phyloP scores from a whole-genome alignment of 2,113 vertebrate genomes.

The Phasianus colchicus region DNA sequence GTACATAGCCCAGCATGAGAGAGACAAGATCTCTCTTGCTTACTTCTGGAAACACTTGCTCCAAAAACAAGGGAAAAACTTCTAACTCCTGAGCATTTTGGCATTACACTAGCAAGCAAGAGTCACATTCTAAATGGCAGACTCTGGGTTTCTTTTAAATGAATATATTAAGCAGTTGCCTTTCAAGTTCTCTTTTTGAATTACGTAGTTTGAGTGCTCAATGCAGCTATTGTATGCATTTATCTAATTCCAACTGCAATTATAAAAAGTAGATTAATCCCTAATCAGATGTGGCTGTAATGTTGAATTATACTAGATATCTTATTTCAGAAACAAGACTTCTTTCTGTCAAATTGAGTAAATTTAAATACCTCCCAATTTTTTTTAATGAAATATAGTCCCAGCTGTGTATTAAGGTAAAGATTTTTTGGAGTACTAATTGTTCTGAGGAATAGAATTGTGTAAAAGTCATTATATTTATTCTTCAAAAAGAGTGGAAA shows the following conservation, averaged over 20 bases:
- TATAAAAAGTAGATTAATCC: conserved; percentile 59
- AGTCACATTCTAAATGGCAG: background rate
- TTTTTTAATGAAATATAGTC: conserved; percentile 47
- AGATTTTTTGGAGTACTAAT: background rate
- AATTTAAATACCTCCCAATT: conserved; percentile 32
- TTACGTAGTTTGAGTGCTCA: background rate
- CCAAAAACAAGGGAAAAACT: background rate
- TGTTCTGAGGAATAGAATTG: background rate
- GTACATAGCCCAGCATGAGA: background rate
- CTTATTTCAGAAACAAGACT: conserved; percentile 54
- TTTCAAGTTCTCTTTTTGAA: conserved; percentile 81
- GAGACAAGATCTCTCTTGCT: conserved; percentile 15
- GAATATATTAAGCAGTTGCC: conserved; percentile 75
- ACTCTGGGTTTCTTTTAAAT: conserved; percentile 66
- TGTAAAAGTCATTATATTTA: conserved; percentile 51
- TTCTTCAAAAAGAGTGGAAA: conserved; percentile 61
- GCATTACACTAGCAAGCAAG: conserved; percentile 25
- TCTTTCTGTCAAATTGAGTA: conserved; percentile 59
- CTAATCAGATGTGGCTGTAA: conserved; percentile 43
- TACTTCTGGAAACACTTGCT: conserved; percentile 1
- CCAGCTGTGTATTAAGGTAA: conserved; percentile 28
- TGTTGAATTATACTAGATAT: conserved; percentile 50
- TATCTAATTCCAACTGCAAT: conserved; percentile 47
- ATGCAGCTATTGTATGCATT: conserved; percentile 12
- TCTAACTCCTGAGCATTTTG: background rate